Percentiles rank a stretch among this genome's conserved stretches.
phyloP scores from a whole-genome alignment of 2,888 invertebrate species.

The Disparrhopalites patrizii region DNA sequence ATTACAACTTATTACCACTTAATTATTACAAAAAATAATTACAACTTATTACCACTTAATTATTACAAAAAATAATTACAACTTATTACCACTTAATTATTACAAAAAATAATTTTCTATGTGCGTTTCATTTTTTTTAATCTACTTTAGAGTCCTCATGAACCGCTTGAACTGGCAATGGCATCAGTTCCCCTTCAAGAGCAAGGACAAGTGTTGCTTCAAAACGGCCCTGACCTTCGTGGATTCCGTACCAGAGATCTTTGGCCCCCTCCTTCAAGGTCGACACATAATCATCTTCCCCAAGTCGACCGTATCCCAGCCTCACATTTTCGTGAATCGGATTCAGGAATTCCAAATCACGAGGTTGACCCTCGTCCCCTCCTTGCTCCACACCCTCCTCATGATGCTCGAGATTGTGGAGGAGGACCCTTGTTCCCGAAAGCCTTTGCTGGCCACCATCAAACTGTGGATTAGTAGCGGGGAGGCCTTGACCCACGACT shows the following conservation, averaged over 20 bases:
- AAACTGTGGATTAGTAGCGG: slow-evolving; percentile 65
- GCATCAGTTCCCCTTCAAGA: slow-evolving; percentile 68
- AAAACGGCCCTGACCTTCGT: slow-evolving; percentile 90
- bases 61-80: neutral
- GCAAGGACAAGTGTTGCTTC: slow-evolving; percentile 71
- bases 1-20: no score
- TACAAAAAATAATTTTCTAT: neutral
- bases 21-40: neutral
- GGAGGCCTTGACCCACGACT: slow-evolving; percentile 23
- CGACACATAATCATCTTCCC: slow-evolving; percentile 69
- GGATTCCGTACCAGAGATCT: slow-evolving; percentile 63
- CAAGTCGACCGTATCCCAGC: slow-evolving; percentile 55
- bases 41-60: no score
- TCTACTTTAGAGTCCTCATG: slow-evolving; percentile 58
- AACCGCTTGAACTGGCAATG: slow-evolving; percentile 88
- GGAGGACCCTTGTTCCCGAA: neutral
- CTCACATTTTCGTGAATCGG: slow-evolving; percentile 18
- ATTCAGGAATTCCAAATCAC: slow-evolving; percentile 59
- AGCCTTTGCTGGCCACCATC: slow-evolving; percentile 55
- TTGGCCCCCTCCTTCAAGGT: slow-evolving; percentile 55
- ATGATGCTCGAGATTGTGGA: slow-evolving; percentile 15
- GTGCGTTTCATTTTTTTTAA: neutral
- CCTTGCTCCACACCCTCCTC: slow-evolving; percentile 71
- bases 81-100: no score
- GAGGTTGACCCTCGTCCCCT: slow-evolving; percentile 77